Evolutionary conservation across 2,888 invertebrate genomes (phyloP), one percentile per base, ranked within the genome.

Genomic region (Monopis laevigella): DNA sequence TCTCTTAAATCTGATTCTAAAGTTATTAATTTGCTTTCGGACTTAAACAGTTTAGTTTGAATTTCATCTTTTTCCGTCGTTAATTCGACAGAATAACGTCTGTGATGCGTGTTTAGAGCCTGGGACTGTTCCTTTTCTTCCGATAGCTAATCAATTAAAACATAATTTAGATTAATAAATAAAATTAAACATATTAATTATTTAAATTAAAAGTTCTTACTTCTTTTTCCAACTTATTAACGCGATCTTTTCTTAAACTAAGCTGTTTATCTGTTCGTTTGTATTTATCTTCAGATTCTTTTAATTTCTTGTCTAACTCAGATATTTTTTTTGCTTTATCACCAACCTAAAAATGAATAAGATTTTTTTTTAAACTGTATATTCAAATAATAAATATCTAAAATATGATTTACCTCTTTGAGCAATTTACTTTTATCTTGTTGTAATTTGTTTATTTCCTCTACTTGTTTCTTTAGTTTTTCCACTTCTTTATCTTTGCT

Each of bases 281-380:
- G 38, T 69, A 71, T 62, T 85, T 88, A n/a, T 87, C 87, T 48
- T 89, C 89, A 13, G 82, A 63, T 50, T 88, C 87, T 55, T 85
- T 87, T 1, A 87, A 52, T 65, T 88, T 87, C 52, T 84, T 85
- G 60, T 89, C 88, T 51, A 87, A 58, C 29, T 88, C 88, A 28
- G 66, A 62, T 35, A 87, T 65, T 55, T 87, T 88, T 48, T 83
- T 83, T 28, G 82, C 65, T 54, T 86, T 86, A 50, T 86, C 86
- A 46, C 84, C 84, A 40, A 85, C 72, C 88, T 88, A 29, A 66
- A 59, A 47, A 48, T 46, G 45, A 42, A 28, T n/a, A 43, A 35
- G 35, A 45, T 39, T 32, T 43, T 43, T 41, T 41, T 21, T 8
- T 21, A 7, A 21, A 21, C 8, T 21, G 8, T 24, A 42, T 21